phyloP scores from a whole-genome alignment of 2,797 vertebrate species.

The Phoebastria nigripes region DNA sequence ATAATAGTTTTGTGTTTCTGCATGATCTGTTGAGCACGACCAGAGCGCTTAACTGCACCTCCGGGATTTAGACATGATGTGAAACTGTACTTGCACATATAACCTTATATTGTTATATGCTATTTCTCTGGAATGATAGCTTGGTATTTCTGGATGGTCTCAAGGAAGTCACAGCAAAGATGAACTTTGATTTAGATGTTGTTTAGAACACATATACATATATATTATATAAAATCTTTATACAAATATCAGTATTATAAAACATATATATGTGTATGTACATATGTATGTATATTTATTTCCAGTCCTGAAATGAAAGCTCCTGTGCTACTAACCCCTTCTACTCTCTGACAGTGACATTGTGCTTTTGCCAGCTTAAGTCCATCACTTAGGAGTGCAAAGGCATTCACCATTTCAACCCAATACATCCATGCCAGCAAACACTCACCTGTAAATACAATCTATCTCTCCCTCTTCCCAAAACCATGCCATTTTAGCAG shows the following conservation, averaged over 20 bases:
- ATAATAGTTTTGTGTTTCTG: neutral
- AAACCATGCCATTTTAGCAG: neutral
- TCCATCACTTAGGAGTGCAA: neutral
- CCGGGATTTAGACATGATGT: accelerated
- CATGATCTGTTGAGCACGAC: neutral
- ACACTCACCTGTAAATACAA: neutral
- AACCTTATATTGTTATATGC: neutral
- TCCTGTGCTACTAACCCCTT: neutral
- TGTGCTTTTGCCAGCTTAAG: neutral
- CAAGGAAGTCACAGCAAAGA: neutral
- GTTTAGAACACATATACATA: neutral
- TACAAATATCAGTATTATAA: neutral
- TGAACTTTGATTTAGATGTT: neutral
- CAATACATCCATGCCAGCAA: neutral
- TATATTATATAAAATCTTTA: neutral
- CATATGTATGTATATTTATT: neutral
- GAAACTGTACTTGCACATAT: accelerated
- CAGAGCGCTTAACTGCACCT: neutral
- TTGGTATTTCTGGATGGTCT: neutral
- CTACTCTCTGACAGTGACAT: neutral
- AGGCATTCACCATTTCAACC: neutral
- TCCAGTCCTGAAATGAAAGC: neutral
- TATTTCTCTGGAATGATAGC: neutral
- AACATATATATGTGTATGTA: neutral
- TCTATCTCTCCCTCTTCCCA: neutral